Percentiles rank a stretch among this genome's conserved stretches.
Evolutionary conservation across 2,888 invertebrate species (phyloP).

Genomic region (Chymomyza caudatula): DNA sequence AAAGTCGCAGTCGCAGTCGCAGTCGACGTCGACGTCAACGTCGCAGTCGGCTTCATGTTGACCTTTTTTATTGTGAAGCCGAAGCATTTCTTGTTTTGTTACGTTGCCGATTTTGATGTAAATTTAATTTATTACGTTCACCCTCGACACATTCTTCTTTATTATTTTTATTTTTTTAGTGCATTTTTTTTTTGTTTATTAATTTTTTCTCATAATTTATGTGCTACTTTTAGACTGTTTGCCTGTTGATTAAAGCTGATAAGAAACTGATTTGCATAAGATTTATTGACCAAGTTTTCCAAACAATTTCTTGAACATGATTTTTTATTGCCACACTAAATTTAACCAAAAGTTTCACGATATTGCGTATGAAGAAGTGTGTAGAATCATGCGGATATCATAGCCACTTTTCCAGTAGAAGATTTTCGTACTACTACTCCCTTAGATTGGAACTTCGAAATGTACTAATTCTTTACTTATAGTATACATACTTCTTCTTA

Average conservation of each 20-base stretch:
- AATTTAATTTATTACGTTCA: slow-evolving; percentile 63
- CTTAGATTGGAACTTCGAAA: too few relatives aligned
- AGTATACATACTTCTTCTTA: too few relatives aligned
- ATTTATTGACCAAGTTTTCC: slow-evolving; percentile 20
- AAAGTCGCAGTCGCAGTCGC: background rate
- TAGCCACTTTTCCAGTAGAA: too few relatives aligned
- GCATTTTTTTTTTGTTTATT: background rate
- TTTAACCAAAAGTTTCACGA: too few relatives aligned
- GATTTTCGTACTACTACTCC: too few relatives aligned
- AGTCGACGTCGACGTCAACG: background rate
- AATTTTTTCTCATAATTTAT: slow-evolving; percentile 47
- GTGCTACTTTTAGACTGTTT: slow-evolving; percentile 43
- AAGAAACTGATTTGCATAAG: slow-evolving; percentile 44
- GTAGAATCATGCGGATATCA: too few relatives aligned
- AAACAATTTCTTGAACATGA: background rate
- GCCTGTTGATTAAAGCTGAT: slow-evolving; percentile 41
- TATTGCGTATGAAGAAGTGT: too few relatives aligned
- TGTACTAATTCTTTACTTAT: too few relatives aligned
- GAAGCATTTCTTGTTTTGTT: slow-evolving; percentile 8
- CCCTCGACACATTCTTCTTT: slow-evolving; percentile 16
- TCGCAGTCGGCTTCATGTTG: background rate
- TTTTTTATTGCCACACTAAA: too few relatives aligned
- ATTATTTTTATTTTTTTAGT: background rate
- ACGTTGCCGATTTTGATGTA: slow-evolving; percentile 55
- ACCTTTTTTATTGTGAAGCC: background rate